Conservation (phyloP, 2,113 vertebrate species). For the Oryzias celebensis region DNA sequence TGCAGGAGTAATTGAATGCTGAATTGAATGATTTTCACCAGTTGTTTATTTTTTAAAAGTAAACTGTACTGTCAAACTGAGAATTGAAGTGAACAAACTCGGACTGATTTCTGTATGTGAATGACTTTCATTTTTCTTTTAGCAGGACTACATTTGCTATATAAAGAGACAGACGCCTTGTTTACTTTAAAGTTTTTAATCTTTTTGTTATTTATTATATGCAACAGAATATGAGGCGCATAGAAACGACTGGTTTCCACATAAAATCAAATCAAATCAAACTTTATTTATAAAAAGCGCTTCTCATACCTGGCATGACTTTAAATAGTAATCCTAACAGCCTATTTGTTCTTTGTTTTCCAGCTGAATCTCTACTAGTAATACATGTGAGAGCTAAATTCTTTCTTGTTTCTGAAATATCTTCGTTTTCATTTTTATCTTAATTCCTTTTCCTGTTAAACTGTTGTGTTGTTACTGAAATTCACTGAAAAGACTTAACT, state of each 20-base stretch:
- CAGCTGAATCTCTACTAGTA: conserved; percentile 44
- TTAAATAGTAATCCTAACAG: conserved; percentile 63
- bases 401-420: conserved; percentile 59
- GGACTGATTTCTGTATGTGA: conserved; percentile 61
- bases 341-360: conserved; percentile 40
- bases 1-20: conserved; percentile 73
- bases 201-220: conserved; percentile 69
- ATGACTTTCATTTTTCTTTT: conserved; percentile 32
- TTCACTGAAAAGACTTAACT: too few relatives aligned
- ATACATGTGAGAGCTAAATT: conserved; percentile 54
- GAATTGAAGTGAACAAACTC: conserved; percentile 33
- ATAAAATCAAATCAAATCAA: too few relatives aligned
- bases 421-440: too few relatives aligned
- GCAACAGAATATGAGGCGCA: conserved; percentile 48
- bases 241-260: conserved; percentile 44
- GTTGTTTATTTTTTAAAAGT: conserved; percentile 53
- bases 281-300: too few relatives aligned
- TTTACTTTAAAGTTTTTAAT: conserved; percentile 63
- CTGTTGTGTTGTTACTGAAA: conserved; percentile 24
- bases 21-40: conserved; percentile 54
- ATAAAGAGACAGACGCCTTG: conserved; percentile 46
- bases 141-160: conserved; percentile 51
- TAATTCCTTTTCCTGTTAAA: too few relatives aligned
- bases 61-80: conserved; percentile 60
- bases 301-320: conserved; percentile 36